Percentiles rank a stretch among this genome's conserved stretches.
Evolutionary conservation across 1,140 invertebrate genomes (phyloP).

Genomic region (Trinorchestia longiramus): DNA sequence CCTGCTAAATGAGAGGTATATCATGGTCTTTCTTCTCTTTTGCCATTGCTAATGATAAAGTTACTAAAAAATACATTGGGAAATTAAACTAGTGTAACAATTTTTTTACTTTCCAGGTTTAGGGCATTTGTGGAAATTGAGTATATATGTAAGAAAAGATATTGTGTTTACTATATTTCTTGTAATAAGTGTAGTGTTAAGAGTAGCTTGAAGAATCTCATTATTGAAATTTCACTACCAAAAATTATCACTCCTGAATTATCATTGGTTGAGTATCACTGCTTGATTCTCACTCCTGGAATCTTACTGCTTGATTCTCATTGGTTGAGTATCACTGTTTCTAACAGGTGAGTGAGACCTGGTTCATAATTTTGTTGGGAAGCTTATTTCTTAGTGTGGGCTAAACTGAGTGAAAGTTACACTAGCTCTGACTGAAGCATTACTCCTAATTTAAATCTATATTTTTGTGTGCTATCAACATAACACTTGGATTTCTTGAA

Average conservation of each 20-base stretch:
- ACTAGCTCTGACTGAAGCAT: too few species aligned
- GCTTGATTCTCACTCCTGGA: background rate
- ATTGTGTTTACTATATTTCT: background rate
- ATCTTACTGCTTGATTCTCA: background rate
- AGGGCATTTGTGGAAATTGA: background rate
- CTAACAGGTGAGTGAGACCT: background rate
- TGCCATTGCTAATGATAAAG: background rate
- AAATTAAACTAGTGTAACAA: background rate
- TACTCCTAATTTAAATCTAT: too few species aligned
- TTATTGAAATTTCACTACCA: too few species aligned
- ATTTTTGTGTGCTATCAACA: too few species aligned
- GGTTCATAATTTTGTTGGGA: too few species aligned
- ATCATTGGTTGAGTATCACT: background rate
- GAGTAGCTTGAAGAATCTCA: background rate
- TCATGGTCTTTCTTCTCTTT: background rate
- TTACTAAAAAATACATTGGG: background rate
- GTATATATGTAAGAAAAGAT: background rate
- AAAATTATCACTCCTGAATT: background rate
- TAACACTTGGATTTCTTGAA: too few species aligned
- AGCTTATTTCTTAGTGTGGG: too few species aligned
- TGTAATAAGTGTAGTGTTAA: background rate
- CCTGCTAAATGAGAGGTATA: background rate
- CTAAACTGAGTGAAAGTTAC: too few species aligned
- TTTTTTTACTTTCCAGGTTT: background rate
- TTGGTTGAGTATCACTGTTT: background rate